Evolutionary conservation across 2,113 vertebrate species (phyloP).

Genomic region (Cacatua alba): DNA sequence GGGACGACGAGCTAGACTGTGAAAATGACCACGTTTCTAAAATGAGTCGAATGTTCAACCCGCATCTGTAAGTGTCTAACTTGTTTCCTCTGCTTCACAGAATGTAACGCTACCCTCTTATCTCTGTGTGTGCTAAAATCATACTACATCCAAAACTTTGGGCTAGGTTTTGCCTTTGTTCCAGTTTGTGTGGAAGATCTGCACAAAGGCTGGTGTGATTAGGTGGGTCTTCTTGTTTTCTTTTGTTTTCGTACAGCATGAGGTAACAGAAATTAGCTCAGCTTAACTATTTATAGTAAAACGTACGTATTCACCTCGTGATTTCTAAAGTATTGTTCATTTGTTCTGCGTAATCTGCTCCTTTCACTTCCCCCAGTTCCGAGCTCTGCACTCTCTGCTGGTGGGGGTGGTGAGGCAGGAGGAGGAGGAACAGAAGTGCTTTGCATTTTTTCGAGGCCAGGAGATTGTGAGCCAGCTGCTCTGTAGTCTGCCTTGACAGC

Average conservation of each 20-base stretch:
- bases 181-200: not conserved
- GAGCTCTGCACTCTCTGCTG: not conserved
- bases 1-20: slow-evolving; percentile 88
- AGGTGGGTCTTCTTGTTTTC: not conserved
- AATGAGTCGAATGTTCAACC: slow-evolving; percentile 92
- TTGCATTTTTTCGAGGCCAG: slow-evolving; percentile 25
- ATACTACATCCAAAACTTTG: not conserved
- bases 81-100: not conserved
- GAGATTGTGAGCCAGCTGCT: slow-evolving; percentile 44
- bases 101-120: not conserved
- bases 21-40: slow-evolving; percentile 92
- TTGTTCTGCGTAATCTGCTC: not conserved
- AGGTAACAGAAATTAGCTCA: slow-evolving; percentile 40
- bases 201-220: not conserved
- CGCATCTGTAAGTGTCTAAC: slow-evolving; percentile 87
- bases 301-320: not conserved
- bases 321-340: not conserved
- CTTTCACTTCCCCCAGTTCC: not conserved
- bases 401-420: not conserved
- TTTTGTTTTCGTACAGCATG: not conserved
- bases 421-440: not conserved
- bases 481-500: slow-evolving; percentile 30
- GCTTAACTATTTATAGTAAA: slow-evolving; percentile 12
- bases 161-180: not conserved
- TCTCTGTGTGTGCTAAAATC: not conserved